Evolutionary conservation across 2,797 vertebrate species (phyloP).

Genomic region (Agapornis canus): DNA sequence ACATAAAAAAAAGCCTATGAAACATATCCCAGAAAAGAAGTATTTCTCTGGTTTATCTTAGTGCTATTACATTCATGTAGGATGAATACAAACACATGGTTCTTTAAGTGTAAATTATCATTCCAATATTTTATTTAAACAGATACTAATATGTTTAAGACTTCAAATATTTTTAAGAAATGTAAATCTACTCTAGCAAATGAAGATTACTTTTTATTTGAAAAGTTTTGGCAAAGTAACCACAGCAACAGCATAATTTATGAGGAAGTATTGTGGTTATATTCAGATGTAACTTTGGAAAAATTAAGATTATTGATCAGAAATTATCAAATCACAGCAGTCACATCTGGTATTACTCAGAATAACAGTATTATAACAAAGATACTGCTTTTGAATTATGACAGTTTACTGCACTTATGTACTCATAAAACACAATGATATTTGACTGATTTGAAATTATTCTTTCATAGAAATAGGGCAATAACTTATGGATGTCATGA

Average conservation of each 20-base stretch:
- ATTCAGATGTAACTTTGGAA: background rate
- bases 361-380: background rate
- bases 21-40: background rate
- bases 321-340: background rate
- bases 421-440: background rate
- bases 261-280: background rate
- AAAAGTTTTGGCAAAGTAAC: conserved; percentile 7
- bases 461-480: background rate
- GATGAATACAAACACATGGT: background rate
- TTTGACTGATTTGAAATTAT: conserved; percentile 11
- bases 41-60: background rate
- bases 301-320: conserved; percentile 3
- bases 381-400: background rate
- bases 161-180: conserved; percentile 5
- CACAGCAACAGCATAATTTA: background rate
- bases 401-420: background rate
- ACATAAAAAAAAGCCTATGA: background rate
- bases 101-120: background rate
- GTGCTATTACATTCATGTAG: background rate
- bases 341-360: background rate
- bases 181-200: background rate
- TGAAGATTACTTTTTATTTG: background rate
- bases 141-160: background rate
- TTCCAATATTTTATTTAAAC: background rate
- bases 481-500: background rate